These are phyloP conservation scores for Babylonia areolata DNA, from an alignment of 1,140 invertebrate genomes.

Conservation along the genomic window DNA sequence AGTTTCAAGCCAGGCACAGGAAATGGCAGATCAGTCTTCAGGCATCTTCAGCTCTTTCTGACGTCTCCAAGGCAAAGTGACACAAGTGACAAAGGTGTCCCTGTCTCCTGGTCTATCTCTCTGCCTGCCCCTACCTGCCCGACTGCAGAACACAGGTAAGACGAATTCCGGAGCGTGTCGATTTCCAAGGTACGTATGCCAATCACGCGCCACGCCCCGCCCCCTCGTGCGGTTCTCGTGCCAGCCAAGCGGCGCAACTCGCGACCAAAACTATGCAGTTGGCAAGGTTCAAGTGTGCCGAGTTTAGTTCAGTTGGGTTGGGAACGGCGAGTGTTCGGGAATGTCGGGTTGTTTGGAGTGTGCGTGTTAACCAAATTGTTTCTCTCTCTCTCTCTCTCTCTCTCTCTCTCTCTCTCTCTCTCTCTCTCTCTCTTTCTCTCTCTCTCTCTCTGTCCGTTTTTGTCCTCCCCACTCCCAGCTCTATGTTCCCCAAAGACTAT, in stretches of 20 bases:
- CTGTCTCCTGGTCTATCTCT: background rate
- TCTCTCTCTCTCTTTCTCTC: too few relatives aligned
- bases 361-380: background rate
- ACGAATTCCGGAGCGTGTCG: slow-evolving; percentile 4
- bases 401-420: too few relatives aligned
- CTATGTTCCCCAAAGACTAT: too few relatives aligned
- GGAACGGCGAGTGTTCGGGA: background rate
- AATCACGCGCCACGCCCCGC: slow-evolving; percentile 17
- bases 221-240: slow-evolving; percentile 19
- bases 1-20: too few relatives aligned
- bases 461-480: too few relatives aligned
- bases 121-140: background rate
- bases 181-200: slow-evolving; percentile 18
- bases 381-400: background rate
- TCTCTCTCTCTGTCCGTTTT: too few relatives aligned
- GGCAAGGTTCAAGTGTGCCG: background rate
- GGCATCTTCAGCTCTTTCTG: too few relatives aligned
- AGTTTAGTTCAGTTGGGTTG: background rate
- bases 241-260: slow-evolving; percentile 26
- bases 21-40: too few relatives aligned
- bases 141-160: background rate
- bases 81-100: background rate
- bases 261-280: background rate
- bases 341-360: background rate
- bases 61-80: too few relatives aligned